Percentiles rank a stretch among this genome's conserved stretches.
Conservation (phyloP, 2,113 vertebrate species). For the Amia ocellicauda region DNA sequence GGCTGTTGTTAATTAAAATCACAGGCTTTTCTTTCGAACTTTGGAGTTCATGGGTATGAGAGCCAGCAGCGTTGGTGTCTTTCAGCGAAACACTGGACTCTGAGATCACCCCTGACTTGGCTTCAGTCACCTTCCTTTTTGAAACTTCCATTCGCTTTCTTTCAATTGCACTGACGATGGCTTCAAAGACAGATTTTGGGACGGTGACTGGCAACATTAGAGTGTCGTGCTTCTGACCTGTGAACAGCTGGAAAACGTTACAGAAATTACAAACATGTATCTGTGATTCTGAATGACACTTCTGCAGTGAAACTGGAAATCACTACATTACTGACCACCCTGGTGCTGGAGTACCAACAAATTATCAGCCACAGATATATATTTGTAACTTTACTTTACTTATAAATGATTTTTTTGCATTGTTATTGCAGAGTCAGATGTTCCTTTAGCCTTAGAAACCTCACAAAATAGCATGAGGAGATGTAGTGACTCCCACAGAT, state of each 20-base stretch:
- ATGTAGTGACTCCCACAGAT: too few species aligned
- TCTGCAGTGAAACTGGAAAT: too few species aligned
- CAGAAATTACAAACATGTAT: neutral
- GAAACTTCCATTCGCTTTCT: slow-evolving; percentile 31
- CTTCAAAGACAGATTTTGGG: slow-evolving; percentile 46
- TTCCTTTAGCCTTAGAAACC: too few species aligned
- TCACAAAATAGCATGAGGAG: too few species aligned
- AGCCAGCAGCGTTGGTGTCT: slow-evolving; percentile 13
- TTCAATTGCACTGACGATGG: slow-evolving; percentile 40
- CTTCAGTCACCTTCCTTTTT: slow-evolving; percentile 28
- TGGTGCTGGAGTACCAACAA: too few species aligned
- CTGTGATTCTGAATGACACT: too few species aligned
- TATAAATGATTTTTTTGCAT: too few species aligned
- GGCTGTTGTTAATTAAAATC: slow-evolving; percentile 12
- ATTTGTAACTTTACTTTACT: too few species aligned
- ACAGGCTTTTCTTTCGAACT: slow-evolving; percentile 20
- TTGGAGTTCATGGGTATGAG: slow-evolving; percentile 9
- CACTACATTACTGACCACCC: too few species aligned
- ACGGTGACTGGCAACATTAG: slow-evolving; percentile 44
- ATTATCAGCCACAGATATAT: too few species aligned
- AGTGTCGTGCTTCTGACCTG: slow-evolving; percentile 50
- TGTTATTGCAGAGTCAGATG: too few species aligned
- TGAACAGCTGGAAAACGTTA: slow-evolving; percentile 42
- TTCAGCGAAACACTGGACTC: slow-evolving; percentile 25
- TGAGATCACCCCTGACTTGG: slow-evolving; percentile 8